Evolutionary conservation across 1,140 invertebrate species (phyloP).

Genomic region (Meloidogyne chitwoodi): DNA sequence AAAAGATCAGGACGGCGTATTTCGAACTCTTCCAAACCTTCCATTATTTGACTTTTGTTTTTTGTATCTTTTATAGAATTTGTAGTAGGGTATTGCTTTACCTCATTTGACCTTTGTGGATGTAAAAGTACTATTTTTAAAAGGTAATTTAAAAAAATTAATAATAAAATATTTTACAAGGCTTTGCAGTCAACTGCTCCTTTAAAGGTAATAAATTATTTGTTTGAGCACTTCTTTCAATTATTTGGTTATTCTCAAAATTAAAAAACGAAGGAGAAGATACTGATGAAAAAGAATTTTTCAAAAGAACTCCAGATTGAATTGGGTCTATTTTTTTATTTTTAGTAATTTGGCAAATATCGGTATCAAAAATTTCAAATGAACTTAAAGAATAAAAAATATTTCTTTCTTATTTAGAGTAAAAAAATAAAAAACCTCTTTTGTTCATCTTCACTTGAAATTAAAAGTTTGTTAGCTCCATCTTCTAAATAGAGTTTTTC

Average conservation of each 20-base stretch:
- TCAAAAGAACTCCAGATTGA: background rate
- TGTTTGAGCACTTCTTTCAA: background rate
- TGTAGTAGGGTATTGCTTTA: background rate
- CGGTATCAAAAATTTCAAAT: background rate
- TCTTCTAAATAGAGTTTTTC: conserved; percentile 16
- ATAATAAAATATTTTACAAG: background rate
- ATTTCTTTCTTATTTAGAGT: no score
- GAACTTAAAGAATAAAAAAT: background rate
- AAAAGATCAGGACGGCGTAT: conserved; percentile 31
- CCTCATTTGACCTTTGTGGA: background rate
- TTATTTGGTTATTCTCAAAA: background rate
- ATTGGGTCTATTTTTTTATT: background rate
- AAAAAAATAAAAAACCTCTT: background rate
- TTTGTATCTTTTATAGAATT: background rate
- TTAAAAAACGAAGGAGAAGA: background rate
- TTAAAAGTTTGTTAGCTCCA: background rate
- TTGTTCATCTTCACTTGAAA: background rate
- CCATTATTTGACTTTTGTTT: conserved; percentile 6
- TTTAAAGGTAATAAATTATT: background rate
- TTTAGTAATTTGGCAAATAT: background rate
- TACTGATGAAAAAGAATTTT: background rate
- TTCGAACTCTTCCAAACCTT: conserved; percentile 50
- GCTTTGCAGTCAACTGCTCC: background rate
- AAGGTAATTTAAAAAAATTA: background rate
- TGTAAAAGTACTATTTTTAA: background rate